A percentile compares a stretch with the other conserved stretches of the same genome.
These are phyloP conservation scores for Acrobasis consociella DNA, from an alignment of 2,888 invertebrate genomes.

Conservation along the genomic window DNA sequence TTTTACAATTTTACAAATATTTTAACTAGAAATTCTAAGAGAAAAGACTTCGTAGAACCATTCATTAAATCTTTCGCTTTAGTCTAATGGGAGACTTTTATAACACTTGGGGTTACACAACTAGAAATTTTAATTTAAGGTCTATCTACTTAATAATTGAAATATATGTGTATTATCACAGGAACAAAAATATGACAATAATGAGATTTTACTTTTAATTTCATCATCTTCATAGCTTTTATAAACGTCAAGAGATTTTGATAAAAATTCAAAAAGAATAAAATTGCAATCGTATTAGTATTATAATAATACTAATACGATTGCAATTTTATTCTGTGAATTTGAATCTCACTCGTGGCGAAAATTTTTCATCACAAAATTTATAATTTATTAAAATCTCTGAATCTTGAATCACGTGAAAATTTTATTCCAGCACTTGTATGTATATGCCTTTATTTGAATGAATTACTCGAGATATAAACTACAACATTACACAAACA, in stretches of 20 bases:
- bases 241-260: too few species aligned
- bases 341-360: too few species aligned
- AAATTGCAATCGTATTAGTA: too few species aligned
- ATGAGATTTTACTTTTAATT: neutral
- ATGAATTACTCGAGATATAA: too few species aligned
- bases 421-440: too few species aligned
- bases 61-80: conserved; percentile 14
- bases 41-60: conserved; percentile 37
- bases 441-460: too few species aligned
- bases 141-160: conserved; percentile 34
- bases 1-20: conserved; percentile 30
- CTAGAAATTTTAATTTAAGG: conserved; percentile 38
- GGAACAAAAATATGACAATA: conserved; percentile 4
- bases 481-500: neutral
- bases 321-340: too few species aligned
- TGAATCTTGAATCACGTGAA: too few species aligned
- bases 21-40: conserved; percentile 36
- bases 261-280: too few species aligned
- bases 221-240: neutral
- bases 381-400: too few species aligned
- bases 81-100: conserved; percentile 52
- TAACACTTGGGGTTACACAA: conserved; percentile 54
- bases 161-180: neutral
- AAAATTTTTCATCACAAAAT: too few species aligned
- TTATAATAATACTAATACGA: too few species aligned